Percentiles rank a stretch among this genome's conserved stretches.
Evolutionary conservation across 2,797 vertebrate species (phyloP).

Genomic region (Leptoclinus maculatus): DNA sequence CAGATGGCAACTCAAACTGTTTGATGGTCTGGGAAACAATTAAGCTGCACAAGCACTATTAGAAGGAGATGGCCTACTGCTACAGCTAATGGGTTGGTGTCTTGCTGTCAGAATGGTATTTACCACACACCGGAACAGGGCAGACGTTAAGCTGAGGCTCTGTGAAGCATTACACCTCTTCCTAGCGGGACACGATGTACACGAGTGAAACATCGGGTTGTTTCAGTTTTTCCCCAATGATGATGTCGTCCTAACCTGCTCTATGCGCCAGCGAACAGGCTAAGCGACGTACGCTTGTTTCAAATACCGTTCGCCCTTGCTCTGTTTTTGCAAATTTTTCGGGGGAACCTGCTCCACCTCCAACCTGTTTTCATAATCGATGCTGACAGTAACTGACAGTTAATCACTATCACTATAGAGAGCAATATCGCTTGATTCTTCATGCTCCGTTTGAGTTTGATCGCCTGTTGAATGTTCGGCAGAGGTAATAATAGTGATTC

Average conservation of each 20-base stretch:
- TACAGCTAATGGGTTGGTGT: conserved; percentile 61
- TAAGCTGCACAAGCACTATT: conserved; percentile 56
- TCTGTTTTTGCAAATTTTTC: not conserved
- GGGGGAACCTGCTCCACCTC: not conserved
- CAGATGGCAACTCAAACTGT: conserved; percentile 57
- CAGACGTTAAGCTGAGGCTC: not conserved
- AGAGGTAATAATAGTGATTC: too few species aligned
- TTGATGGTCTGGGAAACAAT: conserved; percentile 68
- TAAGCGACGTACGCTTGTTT: not conserved
- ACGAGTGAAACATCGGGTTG: not conserved
- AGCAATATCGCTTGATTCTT: not conserved
- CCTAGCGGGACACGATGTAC: not conserved
- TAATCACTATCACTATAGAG: not conserved
- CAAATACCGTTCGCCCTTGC: not conserved
- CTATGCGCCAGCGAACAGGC: not conserved
- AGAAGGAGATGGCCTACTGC: conserved; percentile 39
- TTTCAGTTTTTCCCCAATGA: not conserved
- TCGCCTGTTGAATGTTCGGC: too few species aligned
- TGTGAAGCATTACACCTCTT: conserved; percentile 11
- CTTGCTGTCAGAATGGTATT: conserved; percentile 63
- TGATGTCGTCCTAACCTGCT: not conserved
- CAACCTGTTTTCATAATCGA: not conserved
- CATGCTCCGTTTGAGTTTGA: too few species aligned
- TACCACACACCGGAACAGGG: conserved; percentile 47
- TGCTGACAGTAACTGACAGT: not conserved